Evolutionary conservation across 2,888 invertebrate genomes (phyloP).

Genomic region (Temnothorax rugatulus): DNA sequence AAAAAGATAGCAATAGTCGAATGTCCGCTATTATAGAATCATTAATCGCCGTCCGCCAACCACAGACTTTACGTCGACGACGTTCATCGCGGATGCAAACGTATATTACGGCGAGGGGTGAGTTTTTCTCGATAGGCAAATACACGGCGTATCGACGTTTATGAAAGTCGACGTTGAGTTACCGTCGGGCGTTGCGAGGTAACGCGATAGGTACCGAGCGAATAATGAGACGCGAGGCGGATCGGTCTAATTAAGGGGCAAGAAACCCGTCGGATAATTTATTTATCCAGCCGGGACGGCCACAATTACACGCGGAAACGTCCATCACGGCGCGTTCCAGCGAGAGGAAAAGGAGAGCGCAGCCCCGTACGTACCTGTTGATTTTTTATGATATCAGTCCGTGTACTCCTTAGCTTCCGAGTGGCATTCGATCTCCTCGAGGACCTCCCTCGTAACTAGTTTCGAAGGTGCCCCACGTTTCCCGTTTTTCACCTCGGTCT

Average conservation of each 20-base stretch:
- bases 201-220: constrained; percentile 30
- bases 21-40: neutral
- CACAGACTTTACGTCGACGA: neutral
- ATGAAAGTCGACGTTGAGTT: constrained; percentile 39
- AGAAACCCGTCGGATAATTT: constrained; percentile 62
- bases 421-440: constrained; percentile 25
- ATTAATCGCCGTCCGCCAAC: neutral
- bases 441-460: neutral
- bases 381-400: constrained; percentile 51
- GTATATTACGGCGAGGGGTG: constrained; percentile 23
- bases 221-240: constrained; percentile 50
- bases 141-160: constrained; percentile 22
- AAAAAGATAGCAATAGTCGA: neutral
- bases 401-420: constrained; percentile 25
- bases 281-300: constrained; percentile 48
- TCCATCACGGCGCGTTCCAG: constrained; percentile 38
- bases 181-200: constrained; percentile 37
- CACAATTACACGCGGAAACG: constrained; percentile 61
- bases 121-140: constrained; percentile 40
- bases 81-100: neutral
- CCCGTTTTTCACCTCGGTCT: neutral
- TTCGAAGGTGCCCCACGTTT: neutral
- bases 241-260: constrained; percentile 63
- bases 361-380: constrained; percentile 67
- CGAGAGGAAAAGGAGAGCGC: neutral